Base-by-base conservation (phyloP, 2,888 invertebrate genomes). In the Eugnorisma glareosa region DNA sequence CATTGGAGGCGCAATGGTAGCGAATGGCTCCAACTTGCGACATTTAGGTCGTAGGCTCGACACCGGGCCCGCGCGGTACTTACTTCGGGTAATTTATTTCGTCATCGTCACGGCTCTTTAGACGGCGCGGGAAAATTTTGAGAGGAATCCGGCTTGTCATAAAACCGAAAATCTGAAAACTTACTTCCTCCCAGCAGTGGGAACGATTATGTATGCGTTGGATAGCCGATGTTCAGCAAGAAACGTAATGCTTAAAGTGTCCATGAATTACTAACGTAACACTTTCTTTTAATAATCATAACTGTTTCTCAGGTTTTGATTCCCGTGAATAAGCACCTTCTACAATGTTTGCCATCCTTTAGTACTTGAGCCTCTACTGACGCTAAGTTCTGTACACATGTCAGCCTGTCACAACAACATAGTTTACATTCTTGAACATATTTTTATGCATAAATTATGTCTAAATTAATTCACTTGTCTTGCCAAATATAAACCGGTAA, bases 391-490 rank as follows among this genome's bases (percentile, higher is more conserved):
- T 54, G 35, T 37, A 2, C 45, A 21, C 21, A 66, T 63, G 2
- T 28, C 45, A 54, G 21, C 37, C 24, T 45, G 43, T 3, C 31
- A 43, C 43, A n/a, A 79, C 37, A 40, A 79, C 57, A 4, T 43
- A 8, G 37, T 67, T 48, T 31, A 48, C 28, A 31, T 37, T 57
- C 83, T 77, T 66, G 69, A 45, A 66, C 31, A 54, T 51, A 31
- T 31, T 18, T 54, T 6, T 57, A 18, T 43, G 51, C 7, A 4
- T 40, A 64, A 64, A 69, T 37, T 7, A 28, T 51, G 13, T 35
- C 35, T n/a, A 31, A 64, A 79, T 79, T n/a, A 63, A 68, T 72
- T 78, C 24, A 35, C 48, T 21, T 43, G 43, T 48, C n/a, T 59
- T 31, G 35, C 28, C 57, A 64, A 68, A 37, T 48, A 15, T 13